Evolutionary conservation across 2,113 vertebrate genomes (phyloP).

Genomic region (Hylia prasina): DNA sequence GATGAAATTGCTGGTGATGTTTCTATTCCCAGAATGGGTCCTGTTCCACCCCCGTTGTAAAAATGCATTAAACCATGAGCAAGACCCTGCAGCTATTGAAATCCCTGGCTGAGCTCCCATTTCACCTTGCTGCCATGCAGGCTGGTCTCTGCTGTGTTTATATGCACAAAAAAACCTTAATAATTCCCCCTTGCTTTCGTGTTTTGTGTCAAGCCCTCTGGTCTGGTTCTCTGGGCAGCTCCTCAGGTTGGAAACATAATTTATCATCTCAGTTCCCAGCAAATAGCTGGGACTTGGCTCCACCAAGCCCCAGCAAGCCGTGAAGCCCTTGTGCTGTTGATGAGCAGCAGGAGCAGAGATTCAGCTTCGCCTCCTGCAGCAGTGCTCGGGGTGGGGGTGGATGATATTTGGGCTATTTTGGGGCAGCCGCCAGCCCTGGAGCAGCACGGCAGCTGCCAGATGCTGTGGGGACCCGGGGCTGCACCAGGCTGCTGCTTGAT

Average conservation of each 20-base stretch:
- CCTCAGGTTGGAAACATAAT: background rate
- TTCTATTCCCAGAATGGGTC: conserved; percentile 4
- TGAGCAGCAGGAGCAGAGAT: background rate
- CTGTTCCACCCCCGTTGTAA: background rate
- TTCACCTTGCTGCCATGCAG: background rate
- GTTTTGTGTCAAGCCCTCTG: background rate
- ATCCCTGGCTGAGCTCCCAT: background rate
- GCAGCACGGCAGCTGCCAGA: conserved; percentile 26
- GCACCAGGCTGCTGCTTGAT: conserved; percentile 34
- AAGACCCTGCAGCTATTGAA: background rate
- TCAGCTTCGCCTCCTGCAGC: background rate
- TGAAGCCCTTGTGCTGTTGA: background rate
- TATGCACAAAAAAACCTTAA: background rate
- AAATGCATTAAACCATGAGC: background rate
- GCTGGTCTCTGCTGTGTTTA: background rate
- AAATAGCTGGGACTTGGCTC: background rate
- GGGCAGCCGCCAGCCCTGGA: background rate
- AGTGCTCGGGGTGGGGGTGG: background rate
- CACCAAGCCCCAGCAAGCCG: background rate
- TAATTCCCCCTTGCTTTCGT: background rate
- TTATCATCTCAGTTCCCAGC: background rate
- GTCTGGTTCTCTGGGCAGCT: background rate
- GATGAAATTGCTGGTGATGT: background rate
- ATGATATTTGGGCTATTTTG: background rate
- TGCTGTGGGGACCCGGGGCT: conserved; percentile 30